Percentiles rank a stretch among this genome's conserved stretches.
phyloP scores from a whole-genome alignment of 2,797 vertebrate genomes.

The Neostethus bicornis region DNA sequence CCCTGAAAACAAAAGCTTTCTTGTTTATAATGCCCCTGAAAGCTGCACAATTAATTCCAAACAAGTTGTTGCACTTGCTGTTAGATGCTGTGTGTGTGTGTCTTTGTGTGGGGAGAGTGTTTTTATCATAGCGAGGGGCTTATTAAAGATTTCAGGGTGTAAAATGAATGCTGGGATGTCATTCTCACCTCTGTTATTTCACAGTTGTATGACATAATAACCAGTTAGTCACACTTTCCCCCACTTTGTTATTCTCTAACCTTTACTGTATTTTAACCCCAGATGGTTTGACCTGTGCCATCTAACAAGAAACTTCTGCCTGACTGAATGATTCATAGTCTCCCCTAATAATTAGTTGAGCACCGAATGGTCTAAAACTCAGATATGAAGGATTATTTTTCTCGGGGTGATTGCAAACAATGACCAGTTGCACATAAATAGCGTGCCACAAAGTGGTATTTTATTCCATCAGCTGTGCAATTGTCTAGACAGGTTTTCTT shows the following conservation, averaged over 20 bases:
- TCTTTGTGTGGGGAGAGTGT: conserved; percentile 40
- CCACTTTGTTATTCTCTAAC: conserved; percentile 45
- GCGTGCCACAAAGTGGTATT: conserved; percentile 15
- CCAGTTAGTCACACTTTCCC: conserved; percentile 68
- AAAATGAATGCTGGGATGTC: conserved; percentile 65
- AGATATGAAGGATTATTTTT: conserved; percentile 39
- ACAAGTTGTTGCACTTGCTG: conserved; percentile 23
- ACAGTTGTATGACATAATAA: conserved; percentile 69
- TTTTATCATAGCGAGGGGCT: conserved; percentile 35
- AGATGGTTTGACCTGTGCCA: conserved; percentile 67
- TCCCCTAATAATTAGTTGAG: conserved; percentile 65
- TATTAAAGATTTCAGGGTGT: conserved; percentile 63
- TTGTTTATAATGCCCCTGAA: conserved; percentile 48
- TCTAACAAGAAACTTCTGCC: conserved; percentile 67
- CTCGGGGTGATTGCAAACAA: conserved; percentile 44
- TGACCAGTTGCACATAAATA: conserved; percentile 23
- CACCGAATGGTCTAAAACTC: conserved; percentile 28
- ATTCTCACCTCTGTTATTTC: conserved; percentile 59
- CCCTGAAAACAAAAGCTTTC: conserved; percentile 13
- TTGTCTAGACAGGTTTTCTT: conserved; percentile 34
- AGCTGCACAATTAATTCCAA: conserved; percentile 38
- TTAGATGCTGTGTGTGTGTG: conserved; percentile 33
- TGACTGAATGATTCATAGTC: conserved; percentile 75
- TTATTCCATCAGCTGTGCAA: conserved; percentile 19
- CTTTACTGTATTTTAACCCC: conserved; percentile 57